Evolutionary conservation across 2,113 vertebrate species (phyloP).

Genomic region (Trachemys scripta): DNA sequence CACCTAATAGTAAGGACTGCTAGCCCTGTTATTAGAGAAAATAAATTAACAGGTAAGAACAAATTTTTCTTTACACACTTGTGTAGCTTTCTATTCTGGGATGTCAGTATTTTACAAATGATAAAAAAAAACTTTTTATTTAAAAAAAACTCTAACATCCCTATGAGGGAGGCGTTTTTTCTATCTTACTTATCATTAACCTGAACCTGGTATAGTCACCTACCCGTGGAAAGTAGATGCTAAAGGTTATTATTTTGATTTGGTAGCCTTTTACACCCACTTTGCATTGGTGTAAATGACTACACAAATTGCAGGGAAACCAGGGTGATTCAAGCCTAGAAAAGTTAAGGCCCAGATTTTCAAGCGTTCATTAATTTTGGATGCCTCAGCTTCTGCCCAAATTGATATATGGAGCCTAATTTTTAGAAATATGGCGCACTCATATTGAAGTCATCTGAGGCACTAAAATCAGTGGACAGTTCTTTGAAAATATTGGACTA

Average conservation of each 20-base stretch:
- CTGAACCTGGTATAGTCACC: neutral
- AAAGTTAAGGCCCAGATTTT: accelerated
- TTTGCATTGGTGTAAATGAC: accelerated
- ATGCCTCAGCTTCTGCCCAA: accelerated
- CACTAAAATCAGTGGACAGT: neutral
- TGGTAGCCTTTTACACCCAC: accelerated
- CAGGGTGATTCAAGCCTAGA: accelerated
- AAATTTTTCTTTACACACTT: accelerated
- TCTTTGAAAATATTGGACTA: neutral
- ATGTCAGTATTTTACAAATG: neutral
- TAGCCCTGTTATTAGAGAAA: accelerated
- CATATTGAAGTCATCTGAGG: accelerated
- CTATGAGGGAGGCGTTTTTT: accelerated
- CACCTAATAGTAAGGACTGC: accelerated
- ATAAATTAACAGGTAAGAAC: neutral
- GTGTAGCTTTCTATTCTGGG: accelerated
- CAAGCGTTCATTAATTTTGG: accelerated
- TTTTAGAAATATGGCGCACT: accelerated
- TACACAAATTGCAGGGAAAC: neutral
- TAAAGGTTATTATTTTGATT: neutral
- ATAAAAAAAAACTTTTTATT: accelerated
- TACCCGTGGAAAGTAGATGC: accelerated
- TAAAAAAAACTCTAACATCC: accelerated
- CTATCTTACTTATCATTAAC: neutral
- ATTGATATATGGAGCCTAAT: accelerated